These are phyloP conservation scores for Meteorus cinctellus DNA, from an alignment of 2,888 invertebrate genomes.

Conservation along the genomic window DNA sequence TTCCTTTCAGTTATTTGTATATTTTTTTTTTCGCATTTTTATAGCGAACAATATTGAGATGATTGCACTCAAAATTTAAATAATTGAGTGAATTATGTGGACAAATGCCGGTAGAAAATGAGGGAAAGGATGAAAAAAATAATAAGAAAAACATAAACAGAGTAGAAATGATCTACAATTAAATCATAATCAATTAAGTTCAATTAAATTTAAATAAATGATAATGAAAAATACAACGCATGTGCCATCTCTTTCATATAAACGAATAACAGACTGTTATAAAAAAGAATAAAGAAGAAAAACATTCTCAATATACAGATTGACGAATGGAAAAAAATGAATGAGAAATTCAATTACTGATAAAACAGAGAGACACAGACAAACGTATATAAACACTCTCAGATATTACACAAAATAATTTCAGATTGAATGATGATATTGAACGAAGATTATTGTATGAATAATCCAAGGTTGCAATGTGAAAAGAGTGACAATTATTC, in stretches of 20 bases:
- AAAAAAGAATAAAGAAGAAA: neutral
- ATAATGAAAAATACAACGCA: slow-evolving; percentile 52
- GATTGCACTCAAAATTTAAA: neutral
- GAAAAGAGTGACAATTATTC: neutral
- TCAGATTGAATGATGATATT: neutral
- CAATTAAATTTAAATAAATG: neutral
- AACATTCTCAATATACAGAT: neutral
- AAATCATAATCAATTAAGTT: neutral
- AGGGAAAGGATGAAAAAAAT: neutral
- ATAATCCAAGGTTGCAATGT: neutral
- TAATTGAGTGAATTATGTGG: neutral
- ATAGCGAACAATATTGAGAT: neutral
- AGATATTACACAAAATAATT: neutral
- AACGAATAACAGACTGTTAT: slow-evolving; percentile 53
- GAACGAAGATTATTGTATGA: neutral
- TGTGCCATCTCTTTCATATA: slow-evolving; percentile 65
- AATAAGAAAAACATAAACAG: no score
- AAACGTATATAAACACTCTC: neutral
- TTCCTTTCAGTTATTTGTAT: no score
- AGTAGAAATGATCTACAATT: neutral
- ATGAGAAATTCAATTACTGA: neutral
- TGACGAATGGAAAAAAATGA: neutral
- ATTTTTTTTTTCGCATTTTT: neutral
- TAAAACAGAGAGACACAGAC: neutral
- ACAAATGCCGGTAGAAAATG: neutral